phyloP scores from a whole-genome alignment of 2,888 invertebrate genomes.

The Thereva nobilitata region DNA sequence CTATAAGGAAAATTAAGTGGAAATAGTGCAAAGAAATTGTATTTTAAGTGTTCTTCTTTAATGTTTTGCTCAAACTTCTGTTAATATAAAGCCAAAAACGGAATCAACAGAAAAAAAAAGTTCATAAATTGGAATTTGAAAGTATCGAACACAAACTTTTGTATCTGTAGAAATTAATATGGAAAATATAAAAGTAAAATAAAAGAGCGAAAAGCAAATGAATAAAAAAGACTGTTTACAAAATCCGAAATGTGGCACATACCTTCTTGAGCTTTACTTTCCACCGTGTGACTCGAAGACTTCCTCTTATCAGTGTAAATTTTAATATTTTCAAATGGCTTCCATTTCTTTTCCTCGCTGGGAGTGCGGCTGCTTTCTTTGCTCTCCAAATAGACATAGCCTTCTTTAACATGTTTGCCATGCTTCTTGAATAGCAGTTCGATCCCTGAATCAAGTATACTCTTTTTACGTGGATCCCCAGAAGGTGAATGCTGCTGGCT shows the following conservation, averaged over 20 bases:
- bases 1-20: no score
- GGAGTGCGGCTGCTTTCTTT: background rate
- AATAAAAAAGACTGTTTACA: background rate
- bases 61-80: no score
- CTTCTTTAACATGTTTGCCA: slow-evolving; percentile 42
- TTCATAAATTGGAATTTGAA: background rate
- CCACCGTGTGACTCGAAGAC: slow-evolving; percentile 3
- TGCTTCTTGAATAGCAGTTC: slow-evolving; percentile 45
- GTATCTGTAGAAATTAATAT: background rate
- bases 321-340: slow-evolving; percentile 45
- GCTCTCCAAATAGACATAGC: slow-evolving; percentile 35
- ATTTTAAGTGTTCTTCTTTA: no score
- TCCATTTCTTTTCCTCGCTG: slow-evolving; percentile 43
- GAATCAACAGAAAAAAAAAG: no score
- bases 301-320: slow-evolving; percentile 44
- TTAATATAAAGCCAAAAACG: no score
- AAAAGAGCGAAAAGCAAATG: slow-evolving; percentile 1
- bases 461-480: slow-evolving; percentile 41
- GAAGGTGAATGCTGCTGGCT: slow-evolving; percentile 18
- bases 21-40: no score
- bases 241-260: background rate
- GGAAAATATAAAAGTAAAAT: background rate
- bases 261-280: slow-evolving; percentile 6
- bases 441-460: slow-evolving; percentile 45
- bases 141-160: background rate